Evolutionary conservation across 2,113 vertebrate species (phyloP).

Genomic region (Cephalopterus ornatus): DNA sequence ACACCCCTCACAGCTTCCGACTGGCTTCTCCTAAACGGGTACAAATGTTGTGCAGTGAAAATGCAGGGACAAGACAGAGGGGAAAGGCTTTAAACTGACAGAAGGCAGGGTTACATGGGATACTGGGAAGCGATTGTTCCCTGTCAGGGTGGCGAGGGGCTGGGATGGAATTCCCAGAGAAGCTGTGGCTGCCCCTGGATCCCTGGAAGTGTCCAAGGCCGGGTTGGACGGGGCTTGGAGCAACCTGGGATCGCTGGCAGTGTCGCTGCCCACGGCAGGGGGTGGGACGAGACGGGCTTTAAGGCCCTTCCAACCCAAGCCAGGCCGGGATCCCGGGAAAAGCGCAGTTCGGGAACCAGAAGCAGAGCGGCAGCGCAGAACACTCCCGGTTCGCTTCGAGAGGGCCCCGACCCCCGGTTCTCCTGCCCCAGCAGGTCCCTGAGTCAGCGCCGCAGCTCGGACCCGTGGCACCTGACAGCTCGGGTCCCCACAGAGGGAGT

Average conservation of each 20-base stretch:
- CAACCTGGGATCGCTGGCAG: accelerated
- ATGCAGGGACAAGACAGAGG: neutral
- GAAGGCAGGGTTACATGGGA: neutral
- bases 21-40: accelerated
- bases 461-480: neutral
- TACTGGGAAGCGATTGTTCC: accelerated
- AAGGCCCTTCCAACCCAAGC: neutral
- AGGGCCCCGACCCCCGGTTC: accelerated
- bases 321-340: accelerated
- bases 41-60: accelerated
- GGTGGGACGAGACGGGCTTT: neutral
- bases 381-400: accelerated
- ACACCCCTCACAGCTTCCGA: accelerated
- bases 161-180: neutral
- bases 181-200: neutral
- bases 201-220: neutral
- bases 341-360: neutral
- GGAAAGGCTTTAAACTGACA: neutral
- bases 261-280: neutral
- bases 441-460: constrained; percentile 3
- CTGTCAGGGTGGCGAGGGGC: neutral
- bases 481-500: accelerated
- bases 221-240: neutral
- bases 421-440: neutral
- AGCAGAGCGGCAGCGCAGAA: neutral